A percentile compares a stretch with the other conserved stretches of the same genome.
phyloP scores from a whole-genome alignment of 2,113 vertebrate genomes.

The Salvator merianae region DNA sequence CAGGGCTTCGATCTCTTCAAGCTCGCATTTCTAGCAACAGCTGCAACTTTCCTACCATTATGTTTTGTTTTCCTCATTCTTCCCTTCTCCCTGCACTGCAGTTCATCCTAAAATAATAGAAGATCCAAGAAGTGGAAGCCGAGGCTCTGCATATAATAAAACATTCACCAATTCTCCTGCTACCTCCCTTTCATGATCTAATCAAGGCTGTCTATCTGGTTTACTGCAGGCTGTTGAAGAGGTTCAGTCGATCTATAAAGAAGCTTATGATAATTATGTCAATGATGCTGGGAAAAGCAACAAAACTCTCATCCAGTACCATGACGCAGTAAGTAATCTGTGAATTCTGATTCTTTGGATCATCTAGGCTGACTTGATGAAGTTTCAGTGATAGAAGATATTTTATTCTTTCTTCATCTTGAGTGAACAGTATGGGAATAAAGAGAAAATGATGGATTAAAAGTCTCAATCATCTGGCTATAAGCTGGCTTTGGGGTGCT shows the following conservation, averaged over 20 bases:
- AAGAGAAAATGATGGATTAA: constrained; percentile 11
- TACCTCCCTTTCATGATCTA: not conserved
- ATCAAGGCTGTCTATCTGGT: constrained; percentile 41
- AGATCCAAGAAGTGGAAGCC: not conserved
- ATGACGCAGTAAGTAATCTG: constrained; percentile 73
- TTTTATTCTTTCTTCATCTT: not conserved
- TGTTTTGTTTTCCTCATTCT: not conserved
- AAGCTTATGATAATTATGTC: constrained; percentile 77
- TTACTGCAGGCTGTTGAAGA: constrained; percentile 85
- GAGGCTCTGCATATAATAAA: not conserved
- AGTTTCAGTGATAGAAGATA: not conserved
- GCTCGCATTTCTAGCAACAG: not conserved
- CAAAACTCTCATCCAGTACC: constrained; percentile 73
- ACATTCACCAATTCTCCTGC: not conserved
- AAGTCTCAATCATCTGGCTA: not conserved
- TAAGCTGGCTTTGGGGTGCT: not conserved
- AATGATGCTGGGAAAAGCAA: constrained; percentile 74
- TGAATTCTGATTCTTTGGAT: not conserved
- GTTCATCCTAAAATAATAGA: not conserved
- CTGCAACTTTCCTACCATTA: not conserved
- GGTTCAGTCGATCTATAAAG: constrained; percentile 84
- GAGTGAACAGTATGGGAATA: not conserved
- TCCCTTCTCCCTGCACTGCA: not conserved
- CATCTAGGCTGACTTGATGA: not conserved
- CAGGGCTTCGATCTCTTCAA: not conserved